Evolutionary conservation across 1,140 invertebrate species (phyloP).

Genomic region (Megalopta genalis): DNA sequence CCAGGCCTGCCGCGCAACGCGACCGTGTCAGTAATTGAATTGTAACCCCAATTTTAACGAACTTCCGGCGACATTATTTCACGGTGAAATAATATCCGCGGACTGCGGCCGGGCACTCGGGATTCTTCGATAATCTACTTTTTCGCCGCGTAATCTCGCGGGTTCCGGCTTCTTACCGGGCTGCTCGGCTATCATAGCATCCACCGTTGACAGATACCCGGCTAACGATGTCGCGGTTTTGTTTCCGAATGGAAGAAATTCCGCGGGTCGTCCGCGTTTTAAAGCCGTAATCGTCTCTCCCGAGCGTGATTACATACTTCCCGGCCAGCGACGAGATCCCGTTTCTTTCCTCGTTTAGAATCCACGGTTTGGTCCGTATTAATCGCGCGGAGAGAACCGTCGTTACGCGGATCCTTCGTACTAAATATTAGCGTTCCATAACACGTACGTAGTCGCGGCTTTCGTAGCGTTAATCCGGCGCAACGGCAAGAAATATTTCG

Average conservation of each 20-base stretch:
- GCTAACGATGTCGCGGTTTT: neutral
- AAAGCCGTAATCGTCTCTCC: neutral
- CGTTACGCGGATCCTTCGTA: no score
- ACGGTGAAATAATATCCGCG: conserved; percentile 38
- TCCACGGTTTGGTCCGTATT: no score
- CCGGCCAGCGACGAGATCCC: neutral
- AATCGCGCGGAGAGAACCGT: no score
- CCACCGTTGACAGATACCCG: neutral
- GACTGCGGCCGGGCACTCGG: neutral
- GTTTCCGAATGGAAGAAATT: neutral
- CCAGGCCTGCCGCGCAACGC: no score
- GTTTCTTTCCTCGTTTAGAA: neutral
- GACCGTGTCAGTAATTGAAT: conserved; percentile 47
- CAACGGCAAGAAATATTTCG: no score
- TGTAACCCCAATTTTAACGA: conserved; percentile 55
- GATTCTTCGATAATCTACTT: conserved; percentile 11
- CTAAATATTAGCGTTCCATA: no score
- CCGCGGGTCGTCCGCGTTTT: no score
- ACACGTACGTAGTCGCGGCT: no score
- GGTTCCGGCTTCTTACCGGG: neutral
- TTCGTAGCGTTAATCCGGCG: no score
- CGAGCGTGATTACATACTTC: no score
- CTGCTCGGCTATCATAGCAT: no score
- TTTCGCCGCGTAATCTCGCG: conserved; percentile 1
- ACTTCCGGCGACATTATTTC: conserved; percentile 33